Conservation (phyloP, 2,113 vertebrate species). For the Hemicordylus capensis region DNA sequence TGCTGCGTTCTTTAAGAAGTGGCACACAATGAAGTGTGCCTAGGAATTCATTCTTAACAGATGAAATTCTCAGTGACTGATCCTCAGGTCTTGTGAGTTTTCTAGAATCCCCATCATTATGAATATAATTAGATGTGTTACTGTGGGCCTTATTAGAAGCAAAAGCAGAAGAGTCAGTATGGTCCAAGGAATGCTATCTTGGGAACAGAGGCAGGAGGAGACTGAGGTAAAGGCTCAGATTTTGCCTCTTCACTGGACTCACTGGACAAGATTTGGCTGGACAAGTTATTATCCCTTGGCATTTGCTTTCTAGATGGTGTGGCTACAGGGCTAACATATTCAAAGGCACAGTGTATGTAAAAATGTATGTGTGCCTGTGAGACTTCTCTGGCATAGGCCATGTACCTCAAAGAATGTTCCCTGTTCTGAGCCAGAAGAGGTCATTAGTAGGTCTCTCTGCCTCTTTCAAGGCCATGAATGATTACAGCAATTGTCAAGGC, state of each 20-base stretch:
- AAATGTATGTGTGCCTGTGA: not conserved
- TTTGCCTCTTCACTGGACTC: not conserved
- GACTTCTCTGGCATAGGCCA: not conserved
- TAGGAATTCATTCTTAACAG: not conserved
- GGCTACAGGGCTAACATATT: not conserved
- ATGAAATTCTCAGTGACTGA: too few species aligned
- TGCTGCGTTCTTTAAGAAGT: too few species aligned
- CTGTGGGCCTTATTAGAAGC: too few species aligned
- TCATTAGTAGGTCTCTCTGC: not conserved
- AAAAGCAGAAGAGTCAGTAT: not conserved
- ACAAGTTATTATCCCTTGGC: not conserved
- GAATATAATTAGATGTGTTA: not conserved
- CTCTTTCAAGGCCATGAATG: not conserved
- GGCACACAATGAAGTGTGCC: not conserved
- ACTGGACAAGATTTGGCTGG: too few species aligned
- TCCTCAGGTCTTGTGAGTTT: not conserved
- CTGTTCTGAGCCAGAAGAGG: not conserved
- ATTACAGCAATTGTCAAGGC: not conserved
- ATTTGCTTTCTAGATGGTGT: not conserved
- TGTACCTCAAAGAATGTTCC: not conserved
- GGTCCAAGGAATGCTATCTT: not conserved
- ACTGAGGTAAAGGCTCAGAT: not conserved
- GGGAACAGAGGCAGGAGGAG: not conserved
- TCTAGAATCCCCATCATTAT: not conserved
- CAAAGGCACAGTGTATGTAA: not conserved